Evolutionary conservation across 2,888 invertebrate species (phyloP).

Genomic region (Papilio demoleus): DNA sequence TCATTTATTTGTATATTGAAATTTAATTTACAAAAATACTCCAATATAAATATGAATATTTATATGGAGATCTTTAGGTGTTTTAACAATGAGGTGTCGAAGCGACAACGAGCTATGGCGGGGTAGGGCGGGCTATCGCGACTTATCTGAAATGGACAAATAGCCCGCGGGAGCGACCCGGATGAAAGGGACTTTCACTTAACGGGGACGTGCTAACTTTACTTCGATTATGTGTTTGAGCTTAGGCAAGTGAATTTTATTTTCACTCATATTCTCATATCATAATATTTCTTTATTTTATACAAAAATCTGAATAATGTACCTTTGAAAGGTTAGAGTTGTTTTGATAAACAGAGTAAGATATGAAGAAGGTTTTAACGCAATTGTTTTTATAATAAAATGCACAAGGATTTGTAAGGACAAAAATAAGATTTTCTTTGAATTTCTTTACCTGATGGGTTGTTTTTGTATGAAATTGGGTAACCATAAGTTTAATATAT

Average conservation of each 20-base stretch:
- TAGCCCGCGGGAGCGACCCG: conserved; percentile 51
- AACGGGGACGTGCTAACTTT: conserved; percentile 53
- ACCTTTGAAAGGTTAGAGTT: conserved; percentile 28
- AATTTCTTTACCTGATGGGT: not conserved
- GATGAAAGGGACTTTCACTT: conserved; percentile 57
- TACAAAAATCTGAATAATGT: conserved; percentile 19
- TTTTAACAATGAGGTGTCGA: conserved; percentile 36
- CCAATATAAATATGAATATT: not conserved
- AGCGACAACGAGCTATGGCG: conserved; percentile 48
- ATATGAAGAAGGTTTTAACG: not conserved
- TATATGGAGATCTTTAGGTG: not conserved
- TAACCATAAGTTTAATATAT: no score
- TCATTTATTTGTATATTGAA: not conserved
- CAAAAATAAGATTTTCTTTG: not conserved
- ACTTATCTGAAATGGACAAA: conserved; percentile 59
- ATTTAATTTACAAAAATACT: not conserved
- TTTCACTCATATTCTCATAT: conserved; percentile 45
- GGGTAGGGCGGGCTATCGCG: conserved; percentile 46
- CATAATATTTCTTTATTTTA: conserved; percentile 37
- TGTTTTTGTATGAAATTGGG: not conserved
- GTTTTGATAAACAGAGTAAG: conserved; percentile 16
- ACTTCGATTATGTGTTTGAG: conserved; percentile 47
- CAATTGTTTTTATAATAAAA: conserved; percentile 8
- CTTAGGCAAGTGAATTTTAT: conserved; percentile 49
- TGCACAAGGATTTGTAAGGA: conserved; percentile 4